A percentile compares a stretch with the other conserved stretches of the same genome.
Evolutionary conservation across 2,113 vertebrate species (phyloP).

Genomic region (Mystacornis crossleyi): DNA sequence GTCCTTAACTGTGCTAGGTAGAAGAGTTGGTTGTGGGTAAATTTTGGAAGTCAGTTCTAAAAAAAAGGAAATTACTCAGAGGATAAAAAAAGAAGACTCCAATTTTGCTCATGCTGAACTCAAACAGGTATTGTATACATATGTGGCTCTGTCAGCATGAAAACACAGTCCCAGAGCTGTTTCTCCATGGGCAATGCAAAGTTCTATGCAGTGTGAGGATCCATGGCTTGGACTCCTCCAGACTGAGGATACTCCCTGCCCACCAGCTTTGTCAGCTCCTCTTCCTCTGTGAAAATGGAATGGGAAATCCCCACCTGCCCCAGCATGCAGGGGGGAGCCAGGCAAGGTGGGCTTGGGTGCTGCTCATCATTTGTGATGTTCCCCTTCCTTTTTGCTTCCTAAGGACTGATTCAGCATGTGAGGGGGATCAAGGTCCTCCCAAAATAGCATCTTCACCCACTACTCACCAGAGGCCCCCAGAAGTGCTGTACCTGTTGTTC

Average conservation of each 20-base stretch:
- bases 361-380: accelerated
- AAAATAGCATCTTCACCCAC: background rate
- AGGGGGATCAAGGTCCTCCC: background rate
- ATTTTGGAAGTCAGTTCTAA: background rate
- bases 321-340: accelerated
- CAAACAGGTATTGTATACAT: background rate
- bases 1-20: background rate
- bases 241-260: background rate
- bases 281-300: accelerated
- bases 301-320: background rate
- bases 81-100: background rate
- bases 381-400: background rate
- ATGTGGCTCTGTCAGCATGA: background rate
- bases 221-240: accelerated
- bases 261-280: background rate
- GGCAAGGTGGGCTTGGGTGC: accelerated
- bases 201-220: background rate
- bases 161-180: background rate
- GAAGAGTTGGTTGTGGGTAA: background rate
- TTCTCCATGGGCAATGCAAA: background rate
- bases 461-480: background rate
- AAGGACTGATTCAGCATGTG: background rate
- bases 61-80: background rate
- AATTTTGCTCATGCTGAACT: background rate
- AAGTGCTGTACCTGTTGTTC: background rate